These are phyloP conservation scores for Lampris megalopsis DNA, from an alignment of 2,113 vertebrate genomes.

Conservation along the genomic window DNA sequence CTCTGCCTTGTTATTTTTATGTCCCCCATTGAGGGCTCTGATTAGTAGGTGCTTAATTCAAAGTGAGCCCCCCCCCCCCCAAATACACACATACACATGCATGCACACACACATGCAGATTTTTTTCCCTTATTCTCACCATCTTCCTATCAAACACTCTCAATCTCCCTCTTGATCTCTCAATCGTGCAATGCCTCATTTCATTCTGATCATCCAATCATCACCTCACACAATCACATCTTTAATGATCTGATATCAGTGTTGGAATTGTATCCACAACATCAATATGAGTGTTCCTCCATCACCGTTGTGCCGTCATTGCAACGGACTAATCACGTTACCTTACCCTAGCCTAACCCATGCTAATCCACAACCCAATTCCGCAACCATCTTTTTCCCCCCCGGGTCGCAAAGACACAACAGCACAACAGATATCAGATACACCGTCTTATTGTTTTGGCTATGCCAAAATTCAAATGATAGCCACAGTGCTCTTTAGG, in stretches of 20 bases:
- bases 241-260: too few relatives aligned
- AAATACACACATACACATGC: conserved; percentile 14
- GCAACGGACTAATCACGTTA: too few relatives aligned
- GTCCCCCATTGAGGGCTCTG: conserved; percentile 48
- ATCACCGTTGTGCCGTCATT: too few relatives aligned
- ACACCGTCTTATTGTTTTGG: conserved; percentile 13
- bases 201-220: conserved; percentile 57
- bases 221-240: conserved; percentile 15
- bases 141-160: background rate
- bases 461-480: conserved; percentile 30
- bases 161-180: conserved; percentile 27
- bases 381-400: too few relatives aligned
- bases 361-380: too few relatives aligned
- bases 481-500: background rate
- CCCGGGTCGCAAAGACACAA: too few relatives aligned
- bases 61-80: conserved; percentile 50
- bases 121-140: conserved; percentile 32
- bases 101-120: conserved; percentile 13
- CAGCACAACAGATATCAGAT: too few relatives aligned
- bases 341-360: too few relatives aligned
- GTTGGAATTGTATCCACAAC: too few relatives aligned
- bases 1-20: conserved; percentile 63
- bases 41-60: conserved; percentile 71
- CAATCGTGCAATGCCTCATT: conserved; percentile 22
- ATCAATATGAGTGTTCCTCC: too few relatives aligned